phyloP scores from a whole-genome alignment of 2,113 vertebrate genomes.

The Puffinus mauretanicus region DNA sequence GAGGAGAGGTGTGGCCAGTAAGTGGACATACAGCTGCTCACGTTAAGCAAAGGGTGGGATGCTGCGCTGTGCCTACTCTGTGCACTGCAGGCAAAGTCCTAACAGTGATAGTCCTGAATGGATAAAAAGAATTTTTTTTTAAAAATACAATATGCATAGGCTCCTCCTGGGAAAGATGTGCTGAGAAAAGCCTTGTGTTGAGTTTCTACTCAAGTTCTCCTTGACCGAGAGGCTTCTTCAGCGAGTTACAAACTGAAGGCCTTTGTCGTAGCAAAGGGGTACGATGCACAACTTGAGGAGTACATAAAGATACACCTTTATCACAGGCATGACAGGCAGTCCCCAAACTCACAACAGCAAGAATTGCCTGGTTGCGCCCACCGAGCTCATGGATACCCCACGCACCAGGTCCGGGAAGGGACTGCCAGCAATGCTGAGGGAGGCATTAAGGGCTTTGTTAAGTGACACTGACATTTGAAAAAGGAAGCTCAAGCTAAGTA shows the following conservation, averaged over 20 bases:
- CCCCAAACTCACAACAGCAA: background rate
- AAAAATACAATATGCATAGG: background rate
- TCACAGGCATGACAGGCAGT: background rate
- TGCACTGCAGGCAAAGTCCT: background rate
- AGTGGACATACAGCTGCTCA: background rate
- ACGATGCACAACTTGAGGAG: background rate
- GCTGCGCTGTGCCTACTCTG: background rate
- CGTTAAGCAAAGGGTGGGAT: accelerated
- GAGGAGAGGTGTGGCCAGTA: background rate
- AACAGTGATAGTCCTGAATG: background rate
- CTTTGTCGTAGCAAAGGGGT: background rate
- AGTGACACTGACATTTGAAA: background rate
- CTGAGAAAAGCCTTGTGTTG: background rate
- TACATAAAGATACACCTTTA: background rate
- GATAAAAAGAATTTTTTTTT: background rate
- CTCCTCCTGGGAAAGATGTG: background rate
- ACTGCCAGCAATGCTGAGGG: background rate
- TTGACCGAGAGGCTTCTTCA: background rate
- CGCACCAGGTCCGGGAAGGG: background rate
- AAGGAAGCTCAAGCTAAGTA: background rate
- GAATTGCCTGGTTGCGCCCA: background rate
- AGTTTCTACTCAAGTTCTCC: background rate
- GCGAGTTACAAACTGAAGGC: background rate
- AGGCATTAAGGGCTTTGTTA: background rate
- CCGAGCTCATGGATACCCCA: accelerated